A percentile compares a stretch with the other conserved stretches of the same genome.
Evolutionary conservation across 2,113 vertebrate genomes (phyloP).

Genomic region (Puntigrus tetrazona): DNA sequence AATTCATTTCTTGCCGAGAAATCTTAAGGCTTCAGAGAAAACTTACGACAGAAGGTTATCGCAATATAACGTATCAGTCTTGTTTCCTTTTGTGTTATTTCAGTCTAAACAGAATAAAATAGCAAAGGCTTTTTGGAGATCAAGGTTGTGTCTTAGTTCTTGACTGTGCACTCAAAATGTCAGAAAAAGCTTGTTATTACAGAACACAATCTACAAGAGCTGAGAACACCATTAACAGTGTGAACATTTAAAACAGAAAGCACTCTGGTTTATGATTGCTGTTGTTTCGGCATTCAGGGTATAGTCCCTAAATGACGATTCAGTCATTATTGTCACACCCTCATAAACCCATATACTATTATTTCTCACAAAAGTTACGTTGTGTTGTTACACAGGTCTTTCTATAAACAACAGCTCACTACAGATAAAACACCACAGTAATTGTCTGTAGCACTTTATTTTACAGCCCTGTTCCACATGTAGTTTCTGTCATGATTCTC

Average conservation of each 20-base stretch:
- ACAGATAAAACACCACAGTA: background rate
- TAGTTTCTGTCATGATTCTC: too few species aligned
- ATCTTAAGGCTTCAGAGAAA: background rate
- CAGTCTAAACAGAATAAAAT: background rate
- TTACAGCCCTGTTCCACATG: background rate
- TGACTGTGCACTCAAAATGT: background rate
- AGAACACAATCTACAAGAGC: background rate
- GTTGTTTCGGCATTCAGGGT: background rate
- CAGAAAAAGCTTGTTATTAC: background rate
- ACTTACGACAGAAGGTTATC: background rate
- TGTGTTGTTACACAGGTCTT: background rate
- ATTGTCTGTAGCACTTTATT: background rate
- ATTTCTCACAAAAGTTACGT: background rate
- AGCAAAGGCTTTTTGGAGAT: background rate
- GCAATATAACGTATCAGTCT: background rate
- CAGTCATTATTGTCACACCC: background rate
- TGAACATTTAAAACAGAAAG: conserved; percentile 7
- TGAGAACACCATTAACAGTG: background rate
- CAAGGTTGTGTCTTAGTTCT: background rate
- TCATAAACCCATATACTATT: background rate
- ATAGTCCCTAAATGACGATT: background rate
- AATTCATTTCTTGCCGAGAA: background rate
- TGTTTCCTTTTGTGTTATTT: background rate
- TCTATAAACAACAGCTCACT: background rate
- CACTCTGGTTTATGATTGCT: background rate